Conservation (phyloP, 2,113 vertebrate genomes). For the Ardeotis arabs region DNA sequence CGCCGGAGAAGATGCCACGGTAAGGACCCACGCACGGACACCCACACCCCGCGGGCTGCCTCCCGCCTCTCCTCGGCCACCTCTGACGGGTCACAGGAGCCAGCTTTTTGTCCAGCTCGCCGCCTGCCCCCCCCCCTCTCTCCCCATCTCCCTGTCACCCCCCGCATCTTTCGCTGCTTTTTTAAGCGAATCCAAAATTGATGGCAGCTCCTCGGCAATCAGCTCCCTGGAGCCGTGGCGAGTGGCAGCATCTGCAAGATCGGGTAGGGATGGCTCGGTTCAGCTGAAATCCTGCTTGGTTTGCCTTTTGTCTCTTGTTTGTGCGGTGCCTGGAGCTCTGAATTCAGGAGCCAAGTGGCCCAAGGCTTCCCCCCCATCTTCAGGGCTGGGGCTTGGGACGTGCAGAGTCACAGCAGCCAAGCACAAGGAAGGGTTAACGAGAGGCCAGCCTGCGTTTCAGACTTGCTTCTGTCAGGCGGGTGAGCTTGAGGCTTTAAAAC, state of each 20-base stretch:
- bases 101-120: not conserved
- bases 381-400: not conserved
- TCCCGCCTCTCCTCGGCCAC: not conserved
- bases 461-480: not conserved
- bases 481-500: not conserved
- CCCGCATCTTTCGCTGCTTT: not conserved
- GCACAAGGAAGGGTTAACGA: not conserved
- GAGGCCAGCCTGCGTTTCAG: not conserved
- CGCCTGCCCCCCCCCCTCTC: not conserved
- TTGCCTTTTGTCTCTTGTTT: not conserved
- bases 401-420: not conserved
- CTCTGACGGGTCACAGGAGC: not conserved
- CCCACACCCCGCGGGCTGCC: not conserved
- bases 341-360: accelerated
- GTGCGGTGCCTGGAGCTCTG: not conserved
- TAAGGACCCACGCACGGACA: conserved; percentile 58
- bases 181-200: not conserved
- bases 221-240: accelerated
- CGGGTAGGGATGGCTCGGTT: not conserved
- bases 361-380: not conserved
- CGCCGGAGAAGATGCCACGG: conserved; percentile 93
- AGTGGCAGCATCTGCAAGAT: not conserved
- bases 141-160: not conserved
- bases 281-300: not conserved
- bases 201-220: not conserved